These are phyloP conservation scores for Natator depressus DNA, from an alignment of 2,113 vertebrate species.

Conservation along the genomic window DNA sequence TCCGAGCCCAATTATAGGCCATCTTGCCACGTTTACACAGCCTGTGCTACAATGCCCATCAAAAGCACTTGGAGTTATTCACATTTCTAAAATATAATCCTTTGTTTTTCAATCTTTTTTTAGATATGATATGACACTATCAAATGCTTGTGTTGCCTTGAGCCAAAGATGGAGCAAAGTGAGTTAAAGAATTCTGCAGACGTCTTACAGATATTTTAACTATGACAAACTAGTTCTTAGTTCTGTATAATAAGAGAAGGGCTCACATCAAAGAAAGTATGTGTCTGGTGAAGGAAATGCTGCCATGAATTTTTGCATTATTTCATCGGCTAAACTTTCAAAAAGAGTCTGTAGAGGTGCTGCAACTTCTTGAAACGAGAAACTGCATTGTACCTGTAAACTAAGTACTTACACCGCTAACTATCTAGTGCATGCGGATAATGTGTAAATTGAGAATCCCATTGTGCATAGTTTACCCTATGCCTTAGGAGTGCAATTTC, in stretches of 20 bases:
- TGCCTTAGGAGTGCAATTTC: not conserved
- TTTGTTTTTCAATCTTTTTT: conserved; percentile 42
- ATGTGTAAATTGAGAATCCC: not conserved
- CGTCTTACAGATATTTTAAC: not conserved
- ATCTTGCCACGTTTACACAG: not conserved
- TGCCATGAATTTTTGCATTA: not conserved
- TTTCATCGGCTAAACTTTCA: not conserved
- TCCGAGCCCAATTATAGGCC: not conserved
- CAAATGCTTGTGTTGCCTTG: conserved; percentile 88
- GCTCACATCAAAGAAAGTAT: not conserved
- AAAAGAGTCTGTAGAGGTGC: not conserved
- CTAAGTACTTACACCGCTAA: not conserved
- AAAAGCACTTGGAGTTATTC: not conserved
- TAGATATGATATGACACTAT: conserved; percentile 93
- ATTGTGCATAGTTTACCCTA: not conserved
- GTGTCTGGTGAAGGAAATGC: not conserved
- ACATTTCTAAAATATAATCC: not conserved
- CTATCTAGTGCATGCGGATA: not conserved
- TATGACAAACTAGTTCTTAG: not conserved
- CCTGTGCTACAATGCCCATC: not conserved
- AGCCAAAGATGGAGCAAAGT: conserved; percentile 90
- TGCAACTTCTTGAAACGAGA: not conserved
- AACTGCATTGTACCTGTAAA: not conserved
- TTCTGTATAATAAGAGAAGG: rapidly evolving
- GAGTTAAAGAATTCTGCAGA: conserved; percentile 49